Base-by-base conservation (phyloP, 1,140 invertebrate species). In the Muscidifurax raptorellus region DNA sequence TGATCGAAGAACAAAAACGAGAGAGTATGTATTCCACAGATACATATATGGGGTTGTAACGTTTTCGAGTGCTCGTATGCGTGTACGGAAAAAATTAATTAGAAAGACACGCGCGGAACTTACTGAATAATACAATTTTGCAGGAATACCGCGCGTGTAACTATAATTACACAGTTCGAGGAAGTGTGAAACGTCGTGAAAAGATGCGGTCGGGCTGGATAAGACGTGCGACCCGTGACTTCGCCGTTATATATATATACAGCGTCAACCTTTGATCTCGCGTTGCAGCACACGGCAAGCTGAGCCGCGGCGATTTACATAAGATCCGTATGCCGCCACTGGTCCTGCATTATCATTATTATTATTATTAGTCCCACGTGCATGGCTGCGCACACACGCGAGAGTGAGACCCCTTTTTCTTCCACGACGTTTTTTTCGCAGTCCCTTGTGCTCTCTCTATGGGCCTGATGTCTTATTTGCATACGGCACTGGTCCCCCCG, bases 361-460 rank as follows among this genome's bases (percentile, higher is more conserved):
- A n/a, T n/a, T n/a, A n/a, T n/a, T n/a, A n/a, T n/a, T n/a, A n/a
- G 47, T 72, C 66, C 67, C 9, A 52, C n/a, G n/a, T 28, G 30
- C 30, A 13, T 36, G n/a, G n/a, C n/a, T n/a, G n/a, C n/a, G n/a
- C 36, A 3, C 52, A 22, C n/a, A 9, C 30, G 9, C 44, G 36
- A 1, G 1, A 25, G 52, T 25, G n/a, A 30, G 18, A 47, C 9
- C 81, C 52, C 30, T 40, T 44, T 28, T 30, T 27, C 64, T 32
- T 28, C 64, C 76, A n/a, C 81, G 80, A 86, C 81, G 85, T 76
- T 86, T 86, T 85, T 85, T 86, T 86, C 36, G 66, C 81, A 86
- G 80, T 79, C 85, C 69, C 85, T 82, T 85, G 74, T 82, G 2
- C 52, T 12, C 0, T 59, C 64, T 52, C 59, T 66, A 52, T 25